phyloP scores from a whole-genome alignment of 2,113 vertebrate species.

The Paedocypris sp. region DNA sequence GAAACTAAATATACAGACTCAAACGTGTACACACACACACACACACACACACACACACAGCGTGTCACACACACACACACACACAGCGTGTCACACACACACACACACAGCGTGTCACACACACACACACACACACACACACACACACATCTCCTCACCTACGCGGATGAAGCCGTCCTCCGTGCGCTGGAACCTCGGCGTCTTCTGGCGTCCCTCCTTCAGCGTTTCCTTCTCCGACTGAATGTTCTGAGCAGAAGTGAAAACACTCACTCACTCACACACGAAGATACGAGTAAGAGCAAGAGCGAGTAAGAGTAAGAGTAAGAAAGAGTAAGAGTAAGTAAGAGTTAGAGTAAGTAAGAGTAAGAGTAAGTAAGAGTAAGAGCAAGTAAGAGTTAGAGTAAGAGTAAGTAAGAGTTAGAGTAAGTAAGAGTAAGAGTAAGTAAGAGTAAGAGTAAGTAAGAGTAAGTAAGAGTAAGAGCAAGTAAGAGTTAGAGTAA shows the following conservation, averaged over 20 bases:
- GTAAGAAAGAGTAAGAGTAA: too few species aligned
- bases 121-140: slow-evolving; percentile 36
- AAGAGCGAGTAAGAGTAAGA: too few species aligned
- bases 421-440: too few species aligned
- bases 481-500: too few species aligned
- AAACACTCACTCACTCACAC: background rate
- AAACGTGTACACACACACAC: background rate
- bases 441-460: too few species aligned
- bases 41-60: background rate
- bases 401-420: too few species aligned
- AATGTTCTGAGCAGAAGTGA: slow-evolving; percentile 64
- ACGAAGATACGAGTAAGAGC: slow-evolving; percentile 1
- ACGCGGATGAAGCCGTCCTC: slow-evolving; percentile 89
- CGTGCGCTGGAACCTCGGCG: slow-evolving; percentile 74
- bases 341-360: too few species aligned
- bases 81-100: slow-evolving; percentile 59
- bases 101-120: slow-evolving; percentile 83
- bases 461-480: too few species aligned
- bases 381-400: too few species aligned
- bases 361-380: too few species aligned
- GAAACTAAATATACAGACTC: slow-evolving; percentile 54
- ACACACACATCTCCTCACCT: slow-evolving; percentile 62
- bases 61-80: slow-evolving; percentile 51
- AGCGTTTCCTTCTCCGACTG: slow-evolving; percentile 88
- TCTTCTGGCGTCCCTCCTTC: slow-evolving; percentile 74